A percentile compares a stretch with the other conserved stretches of the same genome.
These are phyloP conservation scores for Polia nebulosa DNA, from an alignment of 2,888 invertebrate species.

Conservation along the genomic window DNA sequence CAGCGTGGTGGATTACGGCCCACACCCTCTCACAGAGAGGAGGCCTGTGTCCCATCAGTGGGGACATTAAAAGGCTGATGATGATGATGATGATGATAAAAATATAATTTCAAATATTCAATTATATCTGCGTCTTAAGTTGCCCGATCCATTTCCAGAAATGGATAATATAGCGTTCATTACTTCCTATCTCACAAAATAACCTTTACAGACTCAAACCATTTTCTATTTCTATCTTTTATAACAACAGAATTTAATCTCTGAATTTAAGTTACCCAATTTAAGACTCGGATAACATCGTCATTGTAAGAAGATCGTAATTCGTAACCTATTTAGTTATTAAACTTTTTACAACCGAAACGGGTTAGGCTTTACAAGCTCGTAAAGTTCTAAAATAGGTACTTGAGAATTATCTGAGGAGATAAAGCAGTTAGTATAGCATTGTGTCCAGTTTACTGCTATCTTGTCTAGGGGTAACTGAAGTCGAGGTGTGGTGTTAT, in stretches of 20 bases:
- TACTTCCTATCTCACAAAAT: too few relatives aligned
- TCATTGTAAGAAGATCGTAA: constrained; percentile 50
- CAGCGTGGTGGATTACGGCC: too few relatives aligned
- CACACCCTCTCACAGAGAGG: too few relatives aligned
- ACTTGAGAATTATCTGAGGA: constrained; percentile 80
- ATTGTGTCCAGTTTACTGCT: constrained; percentile 76
- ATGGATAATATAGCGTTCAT: too few relatives aligned
- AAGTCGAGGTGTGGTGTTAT: constrained; percentile 1
- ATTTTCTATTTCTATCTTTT: constrained; percentile 7
- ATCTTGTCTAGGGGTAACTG: constrained; percentile 36
- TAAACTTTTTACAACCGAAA: constrained; percentile 69
- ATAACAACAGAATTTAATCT: constrained; percentile 15
- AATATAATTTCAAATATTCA: too few relatives aligned
- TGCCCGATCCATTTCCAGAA: too few relatives aligned
- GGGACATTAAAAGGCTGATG: too few relatives aligned
- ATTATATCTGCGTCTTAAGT: too few relatives aligned
- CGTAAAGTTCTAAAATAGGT: constrained; percentile 74
- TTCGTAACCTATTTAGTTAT: constrained; percentile 62
- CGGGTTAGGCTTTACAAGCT: constrained; percentile 76
- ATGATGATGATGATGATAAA: too few relatives aligned
- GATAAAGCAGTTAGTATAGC: constrained; percentile 78
- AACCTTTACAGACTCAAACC: constrained; percentile 5
- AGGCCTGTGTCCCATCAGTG: too few relatives aligned
- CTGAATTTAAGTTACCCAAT: constrained; percentile 29
- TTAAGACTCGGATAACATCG: constrained; percentile 43